A percentile compares a stretch with the other conserved stretches of the same genome.
Conservation (phyloP, 2,113 vertebrate species). For the Callorhinus ursinus region DNA sequence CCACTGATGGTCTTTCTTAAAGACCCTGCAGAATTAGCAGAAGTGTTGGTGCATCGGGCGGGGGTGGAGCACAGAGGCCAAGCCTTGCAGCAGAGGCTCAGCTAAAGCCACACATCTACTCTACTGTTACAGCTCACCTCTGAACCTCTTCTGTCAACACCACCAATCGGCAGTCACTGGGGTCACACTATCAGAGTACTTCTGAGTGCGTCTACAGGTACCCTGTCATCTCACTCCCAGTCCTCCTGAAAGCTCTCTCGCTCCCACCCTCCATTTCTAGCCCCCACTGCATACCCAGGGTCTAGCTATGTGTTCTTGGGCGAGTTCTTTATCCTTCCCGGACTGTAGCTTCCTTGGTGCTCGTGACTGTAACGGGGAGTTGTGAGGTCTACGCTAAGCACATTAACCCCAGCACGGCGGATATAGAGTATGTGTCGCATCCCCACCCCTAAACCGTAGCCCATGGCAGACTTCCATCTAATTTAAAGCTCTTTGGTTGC, state of each 20-base stretch:
- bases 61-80: no score
- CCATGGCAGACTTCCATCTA: neutral
- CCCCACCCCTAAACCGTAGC: neutral
- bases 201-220: neutral
- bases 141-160: neutral
- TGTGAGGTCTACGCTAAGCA: accelerated
- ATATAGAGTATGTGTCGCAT: accelerated
- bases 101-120: accelerated
- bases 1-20: neutral
- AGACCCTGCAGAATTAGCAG: neutral
- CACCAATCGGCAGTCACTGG: neutral
- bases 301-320: no score
- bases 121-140: neutral
- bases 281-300: accelerated
- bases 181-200: neutral
- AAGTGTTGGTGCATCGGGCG: accelerated
- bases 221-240: neutral
- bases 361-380: accelerated
- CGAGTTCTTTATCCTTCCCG: neutral
- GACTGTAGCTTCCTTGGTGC: neutral
- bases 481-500: neutral
- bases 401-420: neutral
- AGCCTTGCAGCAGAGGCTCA: neutral
- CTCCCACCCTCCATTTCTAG: neutral
- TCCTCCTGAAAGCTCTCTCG: neutral